Evolutionary conservation across 2,888 invertebrate species (phyloP), one percentile per base, ranked within the genome.

Genomic region (Pheosia tremula): DNA sequence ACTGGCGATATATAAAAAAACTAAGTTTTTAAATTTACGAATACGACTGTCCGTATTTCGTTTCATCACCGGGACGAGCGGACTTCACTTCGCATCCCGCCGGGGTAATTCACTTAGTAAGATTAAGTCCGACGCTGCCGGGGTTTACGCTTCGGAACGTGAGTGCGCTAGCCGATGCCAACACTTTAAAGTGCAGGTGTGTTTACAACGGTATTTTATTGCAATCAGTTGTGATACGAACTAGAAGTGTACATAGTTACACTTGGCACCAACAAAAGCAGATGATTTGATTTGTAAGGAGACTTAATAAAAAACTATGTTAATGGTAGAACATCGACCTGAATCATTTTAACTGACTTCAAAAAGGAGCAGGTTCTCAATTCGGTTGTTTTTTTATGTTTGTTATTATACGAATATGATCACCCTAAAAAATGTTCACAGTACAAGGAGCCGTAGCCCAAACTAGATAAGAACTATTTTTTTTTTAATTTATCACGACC

Each of bases 51-150:
- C 24, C 24, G 37, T 11, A 53, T 54, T 45, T 38, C 39, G 56
- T 54, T 43, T 13, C 36, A 47, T 55, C 53, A 37, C 10, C 37
- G 6, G 13, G 24, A 55, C 38, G 13, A 6, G 50, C 36, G 49
- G 50, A 38, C 8, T 54, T 53, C 56, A 55, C 53, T 50, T 63
- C 55, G 38, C 55, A 55, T 39, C 53, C 53, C 56, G 56, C 37
- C 76, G 72, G 67, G 73, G 82, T 84, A 86, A 87, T 86, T 86
- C 87, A 87, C 87, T 88, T 85, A 88, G 85, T 78, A 81, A 87
- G 86, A 88, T 89, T 87, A 86, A 86, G 82, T 74, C 81, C 78
- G 80, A 78, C 78, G 75, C 79, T 74, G 75, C 75, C 75, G 74
- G 72, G 78, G 74, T 87, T 86, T 83, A 85, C 86, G 86, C 85